A percentile compares a stretch with the other conserved stretches of the same genome.
Evolutionary conservation across 2,888 invertebrate species (phyloP).

Genomic region (Liodrosophila aerea): DNA sequence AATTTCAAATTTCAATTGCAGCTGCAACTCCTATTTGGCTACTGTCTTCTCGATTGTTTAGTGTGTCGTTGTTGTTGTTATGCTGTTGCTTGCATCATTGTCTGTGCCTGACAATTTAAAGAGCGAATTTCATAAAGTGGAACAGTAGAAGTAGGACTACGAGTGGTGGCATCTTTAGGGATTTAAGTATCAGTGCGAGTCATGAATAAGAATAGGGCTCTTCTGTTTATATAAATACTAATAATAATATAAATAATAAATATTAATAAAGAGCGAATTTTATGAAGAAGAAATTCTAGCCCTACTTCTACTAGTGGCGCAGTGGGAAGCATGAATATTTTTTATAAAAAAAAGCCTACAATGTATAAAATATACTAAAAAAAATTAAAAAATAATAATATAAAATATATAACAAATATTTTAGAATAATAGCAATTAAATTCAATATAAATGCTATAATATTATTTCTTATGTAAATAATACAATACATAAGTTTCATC

Average conservation of each 20-base stretch:
- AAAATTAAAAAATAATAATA: too few species aligned
- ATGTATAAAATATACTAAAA: too few species aligned
- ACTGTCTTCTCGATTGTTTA: background rate
- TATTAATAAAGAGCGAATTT: background rate
- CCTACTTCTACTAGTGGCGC: background rate
- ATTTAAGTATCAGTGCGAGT: too few species aligned
- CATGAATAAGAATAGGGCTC: too few species aligned
- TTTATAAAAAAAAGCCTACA: too few species aligned
- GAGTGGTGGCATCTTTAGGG: too few species aligned
- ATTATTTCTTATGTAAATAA: too few species aligned
- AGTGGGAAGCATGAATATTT: background rate
- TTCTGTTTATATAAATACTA: too few species aligned
- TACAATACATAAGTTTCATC: too few species aligned
- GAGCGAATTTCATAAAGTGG: background rate
- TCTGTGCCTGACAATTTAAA: conserved; percentile 13
- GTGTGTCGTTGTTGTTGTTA: background rate
- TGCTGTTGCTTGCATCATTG: background rate
- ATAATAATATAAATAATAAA: background rate
- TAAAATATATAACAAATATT: too few species aligned
- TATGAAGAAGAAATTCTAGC: background rate
- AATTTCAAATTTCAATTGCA: conserved; percentile 22
- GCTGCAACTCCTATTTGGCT: conserved; percentile 12
- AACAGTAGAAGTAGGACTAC: background rate
- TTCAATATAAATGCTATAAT: too few species aligned
- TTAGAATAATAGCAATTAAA: too few species aligned